A percentile compares a stretch with the other conserved stretches of the same genome.
Conservation (phyloP, 2,888 invertebrate species). For the Pseudoips prasinana region DNA sequence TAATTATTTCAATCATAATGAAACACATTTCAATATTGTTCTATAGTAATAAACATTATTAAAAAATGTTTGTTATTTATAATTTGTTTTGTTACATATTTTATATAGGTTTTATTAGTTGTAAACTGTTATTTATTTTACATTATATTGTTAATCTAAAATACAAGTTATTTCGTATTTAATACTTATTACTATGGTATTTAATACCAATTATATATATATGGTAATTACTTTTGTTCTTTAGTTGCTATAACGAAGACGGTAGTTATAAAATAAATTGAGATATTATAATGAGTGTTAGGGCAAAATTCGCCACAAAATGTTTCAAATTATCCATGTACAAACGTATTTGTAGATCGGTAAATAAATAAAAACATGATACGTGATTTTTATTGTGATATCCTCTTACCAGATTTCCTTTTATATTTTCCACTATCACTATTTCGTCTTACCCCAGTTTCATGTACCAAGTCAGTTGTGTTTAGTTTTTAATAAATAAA, state of each 20-base stretch:
- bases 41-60: too few relatives aligned
- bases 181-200: slow-evolving; percentile 38
- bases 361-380: slow-evolving; percentile 25
- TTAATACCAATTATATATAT: slow-evolving; percentile 35
- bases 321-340: slow-evolving; percentile 68
- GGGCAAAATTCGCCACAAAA: slow-evolving; percentile 60
- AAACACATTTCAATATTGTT: too few relatives aligned
- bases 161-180: slow-evolving; percentile 22
- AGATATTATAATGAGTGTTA: slow-evolving; percentile 66
- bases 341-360: slow-evolving; percentile 75
- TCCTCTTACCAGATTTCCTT: too few relatives aligned
- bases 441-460: too few relatives aligned
- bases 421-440: too few relatives aligned
- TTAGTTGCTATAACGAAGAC: slow-evolving; percentile 24
- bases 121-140: slow-evolving; percentile 20
- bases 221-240: slow-evolving; percentile 17
- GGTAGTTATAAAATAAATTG: slow-evolving; percentile 42
- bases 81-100: too few relatives aligned
- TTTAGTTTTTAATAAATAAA: too few relatives aligned
- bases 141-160: slow-evolving; percentile 20
- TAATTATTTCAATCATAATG: too few relatives aligned
- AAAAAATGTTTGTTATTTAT: too few relatives aligned
- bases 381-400: neutral
- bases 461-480: too few relatives aligned
- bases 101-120: too few relatives aligned